Percentiles rank a stretch among this genome's conserved stretches.
Conservation (phyloP, 2,888 invertebrate genomes). For the Oasisia sp. region DNA sequence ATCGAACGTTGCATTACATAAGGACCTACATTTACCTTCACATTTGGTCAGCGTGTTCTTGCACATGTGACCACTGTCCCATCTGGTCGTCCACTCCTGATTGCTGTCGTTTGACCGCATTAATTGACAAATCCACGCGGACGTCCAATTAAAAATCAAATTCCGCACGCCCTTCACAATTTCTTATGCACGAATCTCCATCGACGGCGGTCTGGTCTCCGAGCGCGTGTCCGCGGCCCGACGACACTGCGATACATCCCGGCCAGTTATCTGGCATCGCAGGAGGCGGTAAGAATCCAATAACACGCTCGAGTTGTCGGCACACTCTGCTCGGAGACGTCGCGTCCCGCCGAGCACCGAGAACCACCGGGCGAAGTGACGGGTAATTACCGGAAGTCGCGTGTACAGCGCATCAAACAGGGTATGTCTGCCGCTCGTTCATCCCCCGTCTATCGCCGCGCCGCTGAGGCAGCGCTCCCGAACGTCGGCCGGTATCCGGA, state of each 20-base stretch:
- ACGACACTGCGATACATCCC: background rate
- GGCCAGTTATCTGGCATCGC: background rate
- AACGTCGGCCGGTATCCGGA: background rate
- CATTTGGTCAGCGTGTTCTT: background rate
- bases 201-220: background rate
- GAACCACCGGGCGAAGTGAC: background rate
- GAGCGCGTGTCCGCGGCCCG: background rate
- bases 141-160: background rate
- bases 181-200: background rate
- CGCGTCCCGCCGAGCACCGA: background rate
- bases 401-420: background rate
- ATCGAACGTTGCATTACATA: background rate
- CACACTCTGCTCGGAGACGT: background rate
- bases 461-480: background rate
- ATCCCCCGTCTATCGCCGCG: background rate
- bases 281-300: background rate
- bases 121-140: background rate
- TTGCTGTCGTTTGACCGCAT: conserved; percentile 1
- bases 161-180: background rate
- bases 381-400: background rate
- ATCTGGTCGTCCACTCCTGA: background rate
- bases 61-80: background rate
- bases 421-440: background rate
- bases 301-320: background rate
- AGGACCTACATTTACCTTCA: background rate